Evolutionary conservation across 2,888 invertebrate genomes (phyloP), one percentile per base, ranked within the genome.

Genomic region (Hypomecis punctinalis): DNA sequence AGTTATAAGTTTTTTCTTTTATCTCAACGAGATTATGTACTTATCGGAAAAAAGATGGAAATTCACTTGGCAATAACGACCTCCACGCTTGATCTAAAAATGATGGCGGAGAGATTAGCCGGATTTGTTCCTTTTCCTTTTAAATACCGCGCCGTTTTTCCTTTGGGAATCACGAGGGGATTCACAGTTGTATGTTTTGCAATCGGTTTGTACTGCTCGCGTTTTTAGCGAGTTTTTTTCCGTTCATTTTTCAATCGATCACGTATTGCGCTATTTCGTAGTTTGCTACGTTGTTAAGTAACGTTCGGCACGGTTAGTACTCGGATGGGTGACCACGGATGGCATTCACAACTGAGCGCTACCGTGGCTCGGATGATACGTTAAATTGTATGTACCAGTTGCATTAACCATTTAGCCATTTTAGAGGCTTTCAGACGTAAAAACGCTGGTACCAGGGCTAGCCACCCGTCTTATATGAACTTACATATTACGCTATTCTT

Each of bases 121-220:
- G 52, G 62, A 43, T 51, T 55, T 59, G 33, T 43, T 55, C 66
- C 49, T 36, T 23, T 53, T 67, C 46, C 11, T 61, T 58, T 11
- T 52, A 64, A 65, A 61, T 52, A 61, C n/a, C 49, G 62, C 13
- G 9, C 59, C 54, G 54, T 71, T 75, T 64, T 61, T 66, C 51
- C 63, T 72, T 70, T 54, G 62, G 66, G 60, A 64, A 63, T 72
- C 71, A 69, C 71, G 61, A 53, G 68, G 61, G 69, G 53, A 68
- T 74, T 73, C 52, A 46, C 51, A 43, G 56, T 52, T 23, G 66
- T 65, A 61, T 73, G 70, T 69, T 68, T 70, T 71, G 69, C 71
- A 74, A 75, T 77, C 71, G 72, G 69, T 56, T 69, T 53, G 58
- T 59, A 72, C 69, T 65, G 66, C 72, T 67, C 67, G 66, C 63